Conservation (phyloP, 2,888 invertebrate genomes). For the Acrocyrtus sp. region DNA sequence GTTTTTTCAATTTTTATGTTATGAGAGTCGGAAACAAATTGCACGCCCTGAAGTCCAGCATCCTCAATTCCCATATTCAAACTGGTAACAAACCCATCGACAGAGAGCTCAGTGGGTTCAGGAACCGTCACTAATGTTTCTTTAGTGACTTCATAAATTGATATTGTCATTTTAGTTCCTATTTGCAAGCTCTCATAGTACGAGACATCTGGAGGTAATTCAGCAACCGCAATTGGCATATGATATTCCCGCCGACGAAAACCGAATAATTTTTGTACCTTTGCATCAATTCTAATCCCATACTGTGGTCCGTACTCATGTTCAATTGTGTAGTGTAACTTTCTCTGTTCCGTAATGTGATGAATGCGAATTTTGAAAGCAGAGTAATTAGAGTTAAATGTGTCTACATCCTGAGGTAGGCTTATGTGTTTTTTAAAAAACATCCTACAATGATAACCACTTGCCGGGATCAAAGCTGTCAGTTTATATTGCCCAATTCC, state of each 20-base stretch:
- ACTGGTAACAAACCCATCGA: conserved; percentile 1
- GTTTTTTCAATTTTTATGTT: not conserved
- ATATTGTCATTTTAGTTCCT: not conserved
- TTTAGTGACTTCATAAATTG: not conserved
- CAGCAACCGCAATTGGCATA: no score
- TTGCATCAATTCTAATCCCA: not conserved
- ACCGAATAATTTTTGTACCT: not conserved
- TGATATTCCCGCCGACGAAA: not conserved
- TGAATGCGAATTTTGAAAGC: not conserved
- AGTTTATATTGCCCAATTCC: no score
- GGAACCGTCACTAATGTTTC: not conserved
- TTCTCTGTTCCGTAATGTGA: not conserved
- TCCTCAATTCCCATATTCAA: not conserved
- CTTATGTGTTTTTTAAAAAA: not conserved
- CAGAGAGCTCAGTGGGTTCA: conserved; percentile 12
- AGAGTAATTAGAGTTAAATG: not conserved
- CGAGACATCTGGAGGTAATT: not conserved
- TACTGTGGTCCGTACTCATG: not conserved
- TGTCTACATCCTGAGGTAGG: not conserved
- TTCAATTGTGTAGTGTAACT: not conserved
- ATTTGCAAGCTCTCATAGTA: not conserved
- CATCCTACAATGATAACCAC: no score
- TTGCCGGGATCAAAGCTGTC: no score
- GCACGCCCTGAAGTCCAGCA: not conserved
- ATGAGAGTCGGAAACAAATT: not conserved